phyloP scores from a whole-genome alignment of 1,140 invertebrate genomes.

The Lucilia sericata region DNA sequence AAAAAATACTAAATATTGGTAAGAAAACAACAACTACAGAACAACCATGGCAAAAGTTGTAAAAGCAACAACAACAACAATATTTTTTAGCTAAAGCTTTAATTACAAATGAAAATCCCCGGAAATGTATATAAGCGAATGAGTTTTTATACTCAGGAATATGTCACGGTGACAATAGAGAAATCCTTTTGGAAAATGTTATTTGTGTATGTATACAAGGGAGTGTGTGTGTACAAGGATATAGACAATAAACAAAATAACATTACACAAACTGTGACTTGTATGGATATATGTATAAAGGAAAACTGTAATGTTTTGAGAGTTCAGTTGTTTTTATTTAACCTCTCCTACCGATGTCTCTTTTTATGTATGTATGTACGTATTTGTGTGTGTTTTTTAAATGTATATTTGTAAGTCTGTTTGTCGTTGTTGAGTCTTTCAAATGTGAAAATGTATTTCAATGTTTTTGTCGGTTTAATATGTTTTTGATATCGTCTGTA shows the following conservation, averaged over 20 bases:
- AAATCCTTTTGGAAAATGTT: neutral
- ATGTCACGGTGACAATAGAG: slow-evolving; percentile 28
- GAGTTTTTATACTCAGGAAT: neutral
- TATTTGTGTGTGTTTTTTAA: neutral
- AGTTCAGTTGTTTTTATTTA: slow-evolving; percentile 24
- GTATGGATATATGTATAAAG: neutral
- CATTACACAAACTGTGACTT: neutral
- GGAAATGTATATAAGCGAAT: neutral
- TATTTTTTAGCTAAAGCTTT: slow-evolving; percentile 10
- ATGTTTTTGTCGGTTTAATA: neutral
- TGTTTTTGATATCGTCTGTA: slow-evolving; percentile 15
- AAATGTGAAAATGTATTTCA: slow-evolving; percentile 10
- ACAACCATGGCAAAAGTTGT: neutral
- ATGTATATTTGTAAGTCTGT: neutral
- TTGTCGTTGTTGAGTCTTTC: neutral
- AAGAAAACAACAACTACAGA: neutral
- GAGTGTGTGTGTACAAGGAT: neutral
- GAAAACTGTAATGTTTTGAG: neutral
- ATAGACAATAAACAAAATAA: slow-evolving; percentile 2
- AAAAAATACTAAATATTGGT: neutral
- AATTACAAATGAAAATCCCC: slow-evolving; percentile 29
- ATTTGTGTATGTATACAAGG: neutral
- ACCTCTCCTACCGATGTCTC: neutral
- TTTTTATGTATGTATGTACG: neutral
- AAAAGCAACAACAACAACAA: neutral